Percentiles rank a stretch among this genome's conserved stretches.
Conservation (phyloP, 2,888 invertebrate genomes). For the Spisula solida region DNA sequence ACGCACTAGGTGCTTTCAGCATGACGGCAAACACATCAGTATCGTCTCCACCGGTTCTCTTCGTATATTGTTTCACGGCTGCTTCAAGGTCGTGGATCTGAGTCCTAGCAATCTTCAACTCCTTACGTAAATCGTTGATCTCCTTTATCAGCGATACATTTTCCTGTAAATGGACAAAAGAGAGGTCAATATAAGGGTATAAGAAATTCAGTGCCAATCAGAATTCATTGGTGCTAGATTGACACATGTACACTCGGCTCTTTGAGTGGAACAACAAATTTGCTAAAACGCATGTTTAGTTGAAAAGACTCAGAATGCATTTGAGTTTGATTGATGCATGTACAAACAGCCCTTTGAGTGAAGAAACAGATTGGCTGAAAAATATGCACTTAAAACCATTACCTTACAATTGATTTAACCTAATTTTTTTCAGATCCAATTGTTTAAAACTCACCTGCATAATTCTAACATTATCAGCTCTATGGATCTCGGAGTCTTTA, state of each 20-base stretch:
- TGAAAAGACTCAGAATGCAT: too few species aligned
- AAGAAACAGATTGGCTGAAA: neutral
- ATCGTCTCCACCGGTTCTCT: slow-evolving; percentile 81
- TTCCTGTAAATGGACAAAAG: slow-evolving; percentile 89
- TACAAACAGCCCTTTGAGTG: too few species aligned
- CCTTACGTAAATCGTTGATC: slow-evolving; percentile 92
- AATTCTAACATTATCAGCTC: slow-evolving; percentile 90
- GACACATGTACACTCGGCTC: too few species aligned
- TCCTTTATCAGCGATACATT: slow-evolving; percentile 93
- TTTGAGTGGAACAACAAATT: too few species aligned
- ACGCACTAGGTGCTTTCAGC: slow-evolving; percentile 86
- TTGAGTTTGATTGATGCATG: too few species aligned
- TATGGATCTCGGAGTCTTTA: slow-evolving; percentile 88
- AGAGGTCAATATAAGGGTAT: neutral
- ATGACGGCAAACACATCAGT: slow-evolving; percentile 78
- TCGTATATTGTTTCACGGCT: slow-evolving; percentile 86
- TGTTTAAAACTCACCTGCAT: slow-evolving; percentile 89
- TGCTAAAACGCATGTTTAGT: too few species aligned
- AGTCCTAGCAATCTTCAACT: slow-evolving; percentile 91
- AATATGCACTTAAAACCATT: too few species aligned
- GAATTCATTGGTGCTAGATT: too few species aligned
- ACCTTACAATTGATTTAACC: neutral
- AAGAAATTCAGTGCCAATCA: too few species aligned
- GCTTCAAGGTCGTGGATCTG: slow-evolving; percentile 92
- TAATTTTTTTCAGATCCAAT: too few species aligned